A percentile compares a stretch with the other conserved stretches of the same genome.
These are phyloP conservation scores for Mythimna lalbum DNA, from an alignment of 2,888 invertebrate species.

Conservation along the genomic window DNA sequence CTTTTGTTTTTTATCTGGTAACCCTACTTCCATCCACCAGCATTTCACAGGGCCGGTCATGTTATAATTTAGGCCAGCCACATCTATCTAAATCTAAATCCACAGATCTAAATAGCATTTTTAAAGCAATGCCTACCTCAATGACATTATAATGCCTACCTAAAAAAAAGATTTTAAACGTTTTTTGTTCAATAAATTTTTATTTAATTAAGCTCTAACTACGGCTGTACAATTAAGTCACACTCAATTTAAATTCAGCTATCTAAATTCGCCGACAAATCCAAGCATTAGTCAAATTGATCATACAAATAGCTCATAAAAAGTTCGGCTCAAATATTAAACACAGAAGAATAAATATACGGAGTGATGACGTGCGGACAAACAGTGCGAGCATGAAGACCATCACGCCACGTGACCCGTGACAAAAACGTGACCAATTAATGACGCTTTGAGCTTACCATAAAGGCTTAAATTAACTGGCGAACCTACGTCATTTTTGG, in stretches of 20 bases:
- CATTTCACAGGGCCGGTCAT: no score
- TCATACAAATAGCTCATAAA: slow-evolving; percentile 16
- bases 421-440: slow-evolving; percentile 26
- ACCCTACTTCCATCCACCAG: no score
- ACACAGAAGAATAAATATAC: slow-evolving; percentile 20
- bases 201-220: no score
- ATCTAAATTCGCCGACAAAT: not conserved
- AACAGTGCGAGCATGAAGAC: not conserved
- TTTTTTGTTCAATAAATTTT: not conserved
- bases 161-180: not conserved
- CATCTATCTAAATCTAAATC: no score
- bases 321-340: not conserved
- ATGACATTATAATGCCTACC: no score
- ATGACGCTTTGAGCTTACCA: not conserved
- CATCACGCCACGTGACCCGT: slow-evolving; percentile 14
- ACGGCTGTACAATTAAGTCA: not conserved
- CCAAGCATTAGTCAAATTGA: slow-evolving; percentile 2
- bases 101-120: not conserved
- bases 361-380: slow-evolving; percentile 23
- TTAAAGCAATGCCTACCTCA: not conserved
- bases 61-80: no score
- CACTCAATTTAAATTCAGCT: not conserved
- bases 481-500: not conserved
- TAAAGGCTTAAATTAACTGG: not conserved
- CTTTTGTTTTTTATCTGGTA: no score